Conservation (phyloP, 2,888 invertebrate genomes). For the Microplitis deprimator region DNA sequence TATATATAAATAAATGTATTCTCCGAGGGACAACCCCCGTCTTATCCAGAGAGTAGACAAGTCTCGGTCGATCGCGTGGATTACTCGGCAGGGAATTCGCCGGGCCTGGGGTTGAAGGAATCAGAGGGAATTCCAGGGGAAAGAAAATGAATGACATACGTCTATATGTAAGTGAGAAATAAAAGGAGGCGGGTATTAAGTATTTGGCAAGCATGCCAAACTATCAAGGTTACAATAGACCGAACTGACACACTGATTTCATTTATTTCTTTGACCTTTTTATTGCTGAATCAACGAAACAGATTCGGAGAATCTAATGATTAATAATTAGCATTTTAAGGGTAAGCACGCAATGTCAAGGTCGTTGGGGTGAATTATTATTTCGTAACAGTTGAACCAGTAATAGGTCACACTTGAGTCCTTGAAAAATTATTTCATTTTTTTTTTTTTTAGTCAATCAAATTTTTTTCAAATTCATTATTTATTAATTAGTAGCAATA, state of each 20-base stretch:
- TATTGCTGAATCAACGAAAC: neutral
- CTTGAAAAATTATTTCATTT: too few species aligned
- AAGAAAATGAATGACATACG: conserved; percentile 14
- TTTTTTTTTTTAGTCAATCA: too few species aligned
- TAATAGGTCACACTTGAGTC: too few species aligned
- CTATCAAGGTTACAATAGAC: conserved; percentile 32
- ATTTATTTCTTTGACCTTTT: conserved; percentile 8
- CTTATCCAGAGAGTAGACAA: conserved; percentile 4
- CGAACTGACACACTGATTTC: conserved; percentile 35
- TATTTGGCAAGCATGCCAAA: conserved; percentile 42
- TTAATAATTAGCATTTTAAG: conserved; percentile 21
- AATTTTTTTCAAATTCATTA: too few species aligned
- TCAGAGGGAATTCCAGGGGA: neutral
- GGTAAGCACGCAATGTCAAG: conserved; percentile 56
- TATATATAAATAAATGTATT: conserved; percentile 11
- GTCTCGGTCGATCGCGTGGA: conserved; percentile 34
- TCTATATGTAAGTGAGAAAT: neutral
- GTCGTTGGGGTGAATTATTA: conserved; percentile 52
- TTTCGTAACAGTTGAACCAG: neutral
- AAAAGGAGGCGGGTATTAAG: neutral
- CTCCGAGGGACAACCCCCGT: neutral
- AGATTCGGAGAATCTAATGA: neutral
- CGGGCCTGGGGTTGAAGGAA: conserved; percentile 2
- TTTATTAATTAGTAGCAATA: too few species aligned
- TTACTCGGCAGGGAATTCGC: conserved; percentile 17